Evolutionary conservation across 2,113 vertebrate species (phyloP).

Genomic region (Ceyx cyanopectus): DNA sequence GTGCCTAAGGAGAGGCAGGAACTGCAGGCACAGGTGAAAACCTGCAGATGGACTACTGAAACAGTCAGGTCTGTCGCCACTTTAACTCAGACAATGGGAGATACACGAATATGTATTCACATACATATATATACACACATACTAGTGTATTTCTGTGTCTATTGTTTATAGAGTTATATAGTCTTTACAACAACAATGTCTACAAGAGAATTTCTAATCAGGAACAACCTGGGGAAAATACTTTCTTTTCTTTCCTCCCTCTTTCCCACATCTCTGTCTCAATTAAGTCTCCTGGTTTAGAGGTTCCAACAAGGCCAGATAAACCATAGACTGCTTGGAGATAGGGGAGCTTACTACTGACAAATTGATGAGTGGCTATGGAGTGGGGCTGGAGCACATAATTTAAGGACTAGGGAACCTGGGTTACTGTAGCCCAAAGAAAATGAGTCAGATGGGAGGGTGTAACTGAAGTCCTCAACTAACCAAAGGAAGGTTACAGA

Average conservation of each 20-base stretch:
- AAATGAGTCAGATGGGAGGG: background rate
- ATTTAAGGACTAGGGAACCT: background rate
- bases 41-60: background rate
- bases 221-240: background rate
- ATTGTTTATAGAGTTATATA: background rate
- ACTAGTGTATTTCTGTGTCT: background rate
- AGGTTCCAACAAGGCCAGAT: background rate
- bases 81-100: background rate
- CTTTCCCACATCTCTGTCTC: background rate
- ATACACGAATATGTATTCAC: background rate
- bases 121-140: no score
- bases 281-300: background rate
- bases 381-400: background rate
- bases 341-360: background rate
- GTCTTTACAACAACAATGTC: background rate
- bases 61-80: background rate
- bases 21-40: background rate
- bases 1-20: background rate
- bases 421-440: background rate
- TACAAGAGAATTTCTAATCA: background rate
- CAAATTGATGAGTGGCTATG: background rate
- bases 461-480: background rate
- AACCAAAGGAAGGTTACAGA: background rate
- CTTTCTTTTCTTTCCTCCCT: background rate
- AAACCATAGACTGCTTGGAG: background rate